Percentiles rank a stretch among this genome's conserved stretches.
Conservation (phyloP, 2,888 invertebrate genomes). For the Drosophila macrospina region DNA sequence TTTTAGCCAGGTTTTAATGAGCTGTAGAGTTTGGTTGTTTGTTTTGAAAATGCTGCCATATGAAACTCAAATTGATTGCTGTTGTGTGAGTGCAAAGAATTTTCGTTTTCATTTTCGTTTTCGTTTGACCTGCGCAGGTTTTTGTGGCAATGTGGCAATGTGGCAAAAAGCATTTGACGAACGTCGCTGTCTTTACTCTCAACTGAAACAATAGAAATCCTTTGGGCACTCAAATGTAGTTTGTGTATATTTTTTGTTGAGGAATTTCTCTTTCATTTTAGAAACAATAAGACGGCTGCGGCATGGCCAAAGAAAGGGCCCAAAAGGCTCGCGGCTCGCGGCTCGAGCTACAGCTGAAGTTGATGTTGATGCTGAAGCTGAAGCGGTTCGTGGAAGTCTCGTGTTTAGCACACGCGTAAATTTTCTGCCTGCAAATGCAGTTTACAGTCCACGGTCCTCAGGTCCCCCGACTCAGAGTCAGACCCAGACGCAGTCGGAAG, state of each 20-base stretch:
- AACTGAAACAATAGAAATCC: slow-evolving; percentile 77
- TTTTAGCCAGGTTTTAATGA: slow-evolving; percentile 75
- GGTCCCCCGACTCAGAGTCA: too few species aligned
- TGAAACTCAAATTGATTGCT: slow-evolving; percentile 37
- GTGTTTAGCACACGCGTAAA: slow-evolving; percentile 85
- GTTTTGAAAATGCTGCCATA: slow-evolving; percentile 53
- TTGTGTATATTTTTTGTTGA: slow-evolving; percentile 18
- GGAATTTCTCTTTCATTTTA: slow-evolving; percentile 74
- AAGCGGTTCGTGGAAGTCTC: slow-evolving; percentile 85
- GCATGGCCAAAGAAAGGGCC: slow-evolving; percentile 68
- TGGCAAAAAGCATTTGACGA: slow-evolving; percentile 61
- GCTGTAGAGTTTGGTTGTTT: slow-evolving; percentile 53
- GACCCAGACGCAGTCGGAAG: slow-evolving; percentile 10
- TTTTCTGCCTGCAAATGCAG: slow-evolving; percentile 71
- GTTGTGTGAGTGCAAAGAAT: slow-evolving; percentile 61
- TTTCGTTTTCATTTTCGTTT: slow-evolving; percentile 53
- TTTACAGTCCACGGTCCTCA: background rate
- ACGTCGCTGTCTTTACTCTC: slow-evolving; percentile 33
- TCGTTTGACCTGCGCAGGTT: slow-evolving; percentile 10
- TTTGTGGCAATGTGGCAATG: too few species aligned
- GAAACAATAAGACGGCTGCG: slow-evolving; percentile 70
- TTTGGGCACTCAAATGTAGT: slow-evolving; percentile 66
- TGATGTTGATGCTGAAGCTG: slow-evolving; percentile 17
- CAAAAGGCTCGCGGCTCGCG: slow-evolving; percentile 28
- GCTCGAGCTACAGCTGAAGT: slow-evolving; percentile 5